A percentile compares a stretch with the other conserved stretches of the same genome.
Conservation (phyloP, 1,140 invertebrate species). For the Brachionus sp. region DNA sequence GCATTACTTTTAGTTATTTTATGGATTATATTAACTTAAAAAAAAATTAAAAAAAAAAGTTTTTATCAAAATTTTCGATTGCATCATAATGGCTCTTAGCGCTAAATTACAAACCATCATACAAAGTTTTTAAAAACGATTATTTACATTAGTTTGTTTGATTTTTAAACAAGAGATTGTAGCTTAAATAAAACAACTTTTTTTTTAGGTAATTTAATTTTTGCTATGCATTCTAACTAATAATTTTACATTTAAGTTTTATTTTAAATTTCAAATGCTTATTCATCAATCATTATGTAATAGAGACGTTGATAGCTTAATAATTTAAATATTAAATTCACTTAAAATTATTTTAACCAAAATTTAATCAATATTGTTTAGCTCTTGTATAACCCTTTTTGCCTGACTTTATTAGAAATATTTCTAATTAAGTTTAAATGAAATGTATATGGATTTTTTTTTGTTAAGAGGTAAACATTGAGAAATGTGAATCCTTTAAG, state of each 20-base stretch:
- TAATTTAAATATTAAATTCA: neutral
- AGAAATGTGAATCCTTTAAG: neutral
- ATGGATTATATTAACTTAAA: neutral
- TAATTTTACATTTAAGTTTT: neutral
- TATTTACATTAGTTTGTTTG: slow-evolving; percentile 16
- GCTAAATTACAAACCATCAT: neutral
- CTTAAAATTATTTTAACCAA: neutral
- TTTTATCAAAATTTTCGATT: neutral
- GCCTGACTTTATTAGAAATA: neutral
- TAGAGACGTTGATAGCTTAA: neutral
- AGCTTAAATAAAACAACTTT: neutral
- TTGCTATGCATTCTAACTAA: neutral
- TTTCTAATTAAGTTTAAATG: neutral
- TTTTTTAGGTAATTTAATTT: neutral
- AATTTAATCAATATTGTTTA: neutral
- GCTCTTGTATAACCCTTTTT: neutral
- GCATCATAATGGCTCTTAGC: neutral
- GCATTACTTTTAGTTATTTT: neutral
- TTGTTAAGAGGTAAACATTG: neutral
- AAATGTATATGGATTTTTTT: neutral
- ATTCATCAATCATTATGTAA: neutral
- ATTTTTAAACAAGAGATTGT: neutral
- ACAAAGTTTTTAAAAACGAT: slow-evolving; percentile 1
- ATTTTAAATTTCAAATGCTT: neutral
- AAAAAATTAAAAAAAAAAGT: neutral